These are phyloP conservation scores for Hiodon alosoides DNA, from an alignment of 2,113 vertebrate genomes.

Conservation along the genomic window DNA sequence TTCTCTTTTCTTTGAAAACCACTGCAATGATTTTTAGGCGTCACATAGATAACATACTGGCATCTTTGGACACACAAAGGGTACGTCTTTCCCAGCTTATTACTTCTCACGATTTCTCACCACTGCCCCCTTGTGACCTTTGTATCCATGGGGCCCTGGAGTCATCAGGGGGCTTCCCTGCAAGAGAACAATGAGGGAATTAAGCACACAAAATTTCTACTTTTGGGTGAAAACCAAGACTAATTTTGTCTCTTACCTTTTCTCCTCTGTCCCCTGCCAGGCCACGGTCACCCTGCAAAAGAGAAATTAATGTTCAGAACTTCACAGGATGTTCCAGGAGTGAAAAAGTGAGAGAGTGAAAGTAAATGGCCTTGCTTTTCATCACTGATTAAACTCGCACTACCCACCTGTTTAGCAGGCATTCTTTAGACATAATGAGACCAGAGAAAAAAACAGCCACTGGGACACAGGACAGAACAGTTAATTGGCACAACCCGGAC, in stretches of 20 bases:
- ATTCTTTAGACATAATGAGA: no score
- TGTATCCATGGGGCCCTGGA: conserved; percentile 75
- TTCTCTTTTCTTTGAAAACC: no score
- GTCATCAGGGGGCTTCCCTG: conserved; percentile 68
- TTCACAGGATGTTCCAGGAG: no score
- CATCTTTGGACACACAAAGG: no score
- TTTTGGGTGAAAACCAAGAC: background rate
- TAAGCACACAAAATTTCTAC: background rate
- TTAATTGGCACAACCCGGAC: no score
- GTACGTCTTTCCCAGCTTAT: no score
- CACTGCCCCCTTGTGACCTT: conserved; percentile 73
- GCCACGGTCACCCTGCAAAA: conserved; percentile 71
- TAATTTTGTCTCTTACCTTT: conserved; percentile 55
- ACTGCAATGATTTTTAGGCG: background rate
- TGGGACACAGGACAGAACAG: no score
- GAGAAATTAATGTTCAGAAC: background rate
- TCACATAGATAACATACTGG: background rate
- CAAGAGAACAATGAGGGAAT: conserved; percentile 10
- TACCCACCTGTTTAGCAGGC: no score
- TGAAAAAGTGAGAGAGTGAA: no score
- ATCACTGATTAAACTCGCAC: no score
- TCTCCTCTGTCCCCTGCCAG: conserved; percentile 72
- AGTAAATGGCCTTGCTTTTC: no score
- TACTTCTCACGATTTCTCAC: conserved; percentile 50
- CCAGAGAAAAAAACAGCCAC: no score